Evolutionary conservation across 2,888 invertebrate genomes (phyloP).

Genomic region (Philereme transversata): DNA sequence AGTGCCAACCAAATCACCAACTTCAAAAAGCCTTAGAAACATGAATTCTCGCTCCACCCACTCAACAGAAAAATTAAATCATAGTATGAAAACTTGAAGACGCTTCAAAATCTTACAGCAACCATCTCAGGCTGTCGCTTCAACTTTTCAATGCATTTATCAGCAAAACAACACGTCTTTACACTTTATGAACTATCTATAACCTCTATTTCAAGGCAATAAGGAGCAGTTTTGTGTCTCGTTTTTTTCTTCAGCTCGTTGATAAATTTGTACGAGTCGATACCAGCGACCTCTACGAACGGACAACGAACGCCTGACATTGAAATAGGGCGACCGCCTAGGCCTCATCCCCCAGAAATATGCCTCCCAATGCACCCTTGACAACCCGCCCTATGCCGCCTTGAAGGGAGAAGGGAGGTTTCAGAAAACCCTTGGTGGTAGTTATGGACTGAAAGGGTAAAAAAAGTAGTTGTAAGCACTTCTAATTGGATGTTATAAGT

Average conservation of each 20-base stretch:
- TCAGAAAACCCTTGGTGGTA: conserved; percentile 27
- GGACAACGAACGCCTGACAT: conserved; percentile 79
- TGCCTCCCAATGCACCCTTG: conserved; percentile 56
- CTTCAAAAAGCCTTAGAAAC: background rate
- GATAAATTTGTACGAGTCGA: conserved; percentile 37
- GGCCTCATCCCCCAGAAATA: conserved; percentile 61
- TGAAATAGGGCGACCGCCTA: conserved; percentile 62
- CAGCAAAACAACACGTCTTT: conserved; percentile 37
- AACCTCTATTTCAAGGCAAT: conserved; percentile 5
- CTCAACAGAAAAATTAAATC: conserved; percentile 9
- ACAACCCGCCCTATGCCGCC: conserved; percentile 49
- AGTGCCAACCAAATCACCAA: background rate
- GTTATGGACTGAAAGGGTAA: conserved; percentile 18
- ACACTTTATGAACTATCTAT: conserved; percentile 7
- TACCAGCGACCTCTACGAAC: conserved; percentile 68
- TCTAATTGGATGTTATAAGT: conserved; percentile 23
- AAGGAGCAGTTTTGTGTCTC: conserved; percentile 35
- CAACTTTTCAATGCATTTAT: conserved; percentile 53
- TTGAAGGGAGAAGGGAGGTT: conserved; percentile 28
- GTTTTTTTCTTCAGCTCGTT: conserved; percentile 14
- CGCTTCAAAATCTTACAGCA: conserved; percentile 44
- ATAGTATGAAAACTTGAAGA: conserved; percentile 34
- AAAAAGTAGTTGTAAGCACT: conserved; percentile 22
- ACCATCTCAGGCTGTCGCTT: conserved; percentile 45
- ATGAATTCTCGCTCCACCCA: background rate